phyloP scores from a whole-genome alignment of 2,888 invertebrate species.

The Archips xylosteana region DNA sequence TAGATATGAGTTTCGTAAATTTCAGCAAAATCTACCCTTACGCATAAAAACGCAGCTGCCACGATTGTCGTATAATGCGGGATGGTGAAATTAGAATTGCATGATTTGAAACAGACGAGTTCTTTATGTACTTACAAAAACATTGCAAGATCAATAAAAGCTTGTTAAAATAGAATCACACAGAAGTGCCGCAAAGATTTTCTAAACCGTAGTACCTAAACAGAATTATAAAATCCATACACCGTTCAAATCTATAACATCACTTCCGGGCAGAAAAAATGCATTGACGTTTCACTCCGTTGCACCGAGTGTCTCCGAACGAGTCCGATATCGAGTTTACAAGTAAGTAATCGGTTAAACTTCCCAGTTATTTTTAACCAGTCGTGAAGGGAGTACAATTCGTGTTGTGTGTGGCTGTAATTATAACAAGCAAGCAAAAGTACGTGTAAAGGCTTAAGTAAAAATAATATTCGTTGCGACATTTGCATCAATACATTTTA shows the following conservation, averaged over 20 bases:
- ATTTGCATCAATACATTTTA: neutral
- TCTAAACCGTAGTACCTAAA: constrained; percentile 7
- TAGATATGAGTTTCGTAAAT: no score
- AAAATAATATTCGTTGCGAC: neutral
- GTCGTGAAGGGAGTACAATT: constrained; percentile 13
- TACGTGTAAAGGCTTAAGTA: neutral
- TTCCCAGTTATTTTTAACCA: constrained; percentile 34
- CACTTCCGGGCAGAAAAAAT: constrained; percentile 44
- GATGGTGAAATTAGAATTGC: no score
- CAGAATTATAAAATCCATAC: neutral
- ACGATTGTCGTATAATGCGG: no score
- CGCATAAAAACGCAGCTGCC: no score
- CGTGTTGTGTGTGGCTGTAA: constrained; percentile 13
- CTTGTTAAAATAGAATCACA: no score
- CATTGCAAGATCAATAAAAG: no score
- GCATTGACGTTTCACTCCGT: constrained; percentile 31
- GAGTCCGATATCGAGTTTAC: constrained; percentile 25
- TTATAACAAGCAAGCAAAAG: neutral
- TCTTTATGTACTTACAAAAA: no score
- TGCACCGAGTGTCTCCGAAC: constrained; percentile 30
- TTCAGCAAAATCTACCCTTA: no score
- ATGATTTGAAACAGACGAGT: no score
- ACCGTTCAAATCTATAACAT: constrained; percentile 4
- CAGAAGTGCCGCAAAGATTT: neutral
- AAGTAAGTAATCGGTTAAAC: constrained; percentile 25